Percentiles rank a stretch among this genome's conserved stretches.
These are phyloP conservation scores for Sebastes schlegelii DNA, from an alignment of 2,113 vertebrate species.

Conservation along the genomic window DNA sequence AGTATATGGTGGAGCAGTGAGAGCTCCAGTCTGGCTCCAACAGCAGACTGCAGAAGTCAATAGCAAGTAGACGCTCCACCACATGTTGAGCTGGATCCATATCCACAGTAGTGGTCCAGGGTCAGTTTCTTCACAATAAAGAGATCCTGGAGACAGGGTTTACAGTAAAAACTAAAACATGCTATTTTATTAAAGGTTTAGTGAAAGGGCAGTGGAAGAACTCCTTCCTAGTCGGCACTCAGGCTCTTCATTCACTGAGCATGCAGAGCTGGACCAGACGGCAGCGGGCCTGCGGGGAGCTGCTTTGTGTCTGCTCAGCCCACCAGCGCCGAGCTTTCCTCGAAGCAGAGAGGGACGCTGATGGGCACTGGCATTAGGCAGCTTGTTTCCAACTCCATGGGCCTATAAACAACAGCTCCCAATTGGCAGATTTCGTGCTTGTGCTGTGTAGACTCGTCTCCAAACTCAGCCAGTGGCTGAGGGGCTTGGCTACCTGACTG, in stretches of 20 bases:
- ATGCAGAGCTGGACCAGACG: conserved; percentile 26
- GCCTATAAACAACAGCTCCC: neutral
- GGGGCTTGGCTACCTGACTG: neutral
- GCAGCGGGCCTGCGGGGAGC: conserved; percentile 19
- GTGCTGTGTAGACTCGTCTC: neutral
- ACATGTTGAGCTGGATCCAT: conserved; percentile 13
- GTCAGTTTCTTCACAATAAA: conserved; percentile 2
- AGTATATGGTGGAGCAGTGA: too few species aligned
- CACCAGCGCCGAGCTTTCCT: conserved; percentile 5
- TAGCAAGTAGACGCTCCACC: neutral
- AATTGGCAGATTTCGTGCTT: neutral
- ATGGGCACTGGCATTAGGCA: neutral
- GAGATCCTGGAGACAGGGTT: conserved; percentile 10
- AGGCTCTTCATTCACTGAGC: conserved; percentile 14
- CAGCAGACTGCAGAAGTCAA: neutral
- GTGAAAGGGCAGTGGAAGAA: conserved; percentile 14
- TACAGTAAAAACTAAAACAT: neutral
- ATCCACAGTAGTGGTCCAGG: neutral
- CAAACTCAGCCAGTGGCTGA: neutral
- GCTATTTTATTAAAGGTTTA: conserved; percentile 42
- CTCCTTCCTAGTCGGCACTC: conserved; percentile 6
- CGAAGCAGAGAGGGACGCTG: conserved; percentile 2
- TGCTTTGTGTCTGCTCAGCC: conserved; percentile 22
- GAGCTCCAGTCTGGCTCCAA: neutral
- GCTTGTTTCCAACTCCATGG: conserved; percentile 1